Percentiles rank a stretch among this genome's conserved stretches.
phyloP scores from a whole-genome alignment of 2,888 invertebrate genomes.

The Argynnis bischoffii region DNA sequence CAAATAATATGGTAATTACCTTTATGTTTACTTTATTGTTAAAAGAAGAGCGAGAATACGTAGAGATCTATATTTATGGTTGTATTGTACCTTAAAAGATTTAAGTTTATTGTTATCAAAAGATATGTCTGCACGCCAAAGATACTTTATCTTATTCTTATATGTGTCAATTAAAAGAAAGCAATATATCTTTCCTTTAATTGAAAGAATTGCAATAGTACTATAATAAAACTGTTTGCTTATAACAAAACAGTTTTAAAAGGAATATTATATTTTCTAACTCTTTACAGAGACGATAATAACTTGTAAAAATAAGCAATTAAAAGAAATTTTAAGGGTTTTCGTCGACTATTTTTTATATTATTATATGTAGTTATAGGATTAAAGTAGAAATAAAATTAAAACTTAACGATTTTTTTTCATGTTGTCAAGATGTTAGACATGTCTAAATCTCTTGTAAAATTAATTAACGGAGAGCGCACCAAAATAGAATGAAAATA shows the following conservation, averaged over 20 bases:
- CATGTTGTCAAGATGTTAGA: too few species aligned
- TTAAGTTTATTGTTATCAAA: background rate
- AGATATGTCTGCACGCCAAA: slow-evolving; percentile 3
- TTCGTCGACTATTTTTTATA: too few species aligned
- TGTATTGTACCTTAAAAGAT: too few species aligned
- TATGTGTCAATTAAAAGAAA: background rate
- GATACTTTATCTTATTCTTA: background rate
- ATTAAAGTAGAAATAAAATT: too few species aligned
- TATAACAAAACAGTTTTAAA: background rate
- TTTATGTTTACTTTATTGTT: background rate
- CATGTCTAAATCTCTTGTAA: background rate
- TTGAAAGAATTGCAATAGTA: slow-evolving; percentile 1
- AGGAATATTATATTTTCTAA: too few species aligned
- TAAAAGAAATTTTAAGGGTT: too few species aligned
- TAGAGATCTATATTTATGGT: too few species aligned
- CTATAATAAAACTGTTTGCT: background rate
- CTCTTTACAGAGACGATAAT: too few species aligned
- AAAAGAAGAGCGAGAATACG: too few species aligned
- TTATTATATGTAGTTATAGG: too few species aligned
- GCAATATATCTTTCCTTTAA: slow-evolving; percentile 3
- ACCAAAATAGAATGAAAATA: slow-evolving; percentile 11
- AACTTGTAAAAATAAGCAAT: too few species aligned
- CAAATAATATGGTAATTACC: background rate
- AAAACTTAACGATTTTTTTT: too few species aligned
- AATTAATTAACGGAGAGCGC: background rate